These are phyloP conservation scores for Holothuria scabra DNA, from an alignment of 53 echinoderm and acorn worm genomes.

Conservation along the genomic window DNA sequence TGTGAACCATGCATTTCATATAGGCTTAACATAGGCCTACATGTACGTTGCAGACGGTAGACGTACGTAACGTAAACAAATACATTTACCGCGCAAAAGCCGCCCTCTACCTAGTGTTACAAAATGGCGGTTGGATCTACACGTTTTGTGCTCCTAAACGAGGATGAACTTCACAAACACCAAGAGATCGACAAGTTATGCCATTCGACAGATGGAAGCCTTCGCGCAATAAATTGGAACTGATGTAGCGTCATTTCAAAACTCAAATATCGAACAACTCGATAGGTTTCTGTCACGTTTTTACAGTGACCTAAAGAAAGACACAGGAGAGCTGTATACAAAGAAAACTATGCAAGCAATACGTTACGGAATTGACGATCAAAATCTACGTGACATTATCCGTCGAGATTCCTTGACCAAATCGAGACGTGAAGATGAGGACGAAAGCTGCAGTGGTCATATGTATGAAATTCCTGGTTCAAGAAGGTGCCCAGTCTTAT, in stretches of 20 bases:
- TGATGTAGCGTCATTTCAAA: too few species aligned
- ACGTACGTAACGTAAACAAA: too few species aligned
- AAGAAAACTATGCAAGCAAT: constrained; percentile 56
- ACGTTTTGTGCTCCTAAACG: too few species aligned
- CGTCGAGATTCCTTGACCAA: constrained; percentile 50
- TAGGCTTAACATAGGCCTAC: too few species aligned
- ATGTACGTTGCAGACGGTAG: too few species aligned
- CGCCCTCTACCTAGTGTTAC: too few species aligned
- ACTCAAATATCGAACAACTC: constrained; percentile 19
- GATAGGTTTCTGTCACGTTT: constrained; percentile 33
- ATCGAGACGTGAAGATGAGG: constrained; percentile 51
- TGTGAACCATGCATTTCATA: too few species aligned
- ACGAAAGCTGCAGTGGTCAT: constrained; percentile 56
- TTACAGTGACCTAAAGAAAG: constrained; percentile 22
- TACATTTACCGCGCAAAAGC: too few species aligned
- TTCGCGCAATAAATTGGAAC: background rate
- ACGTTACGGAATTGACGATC: constrained; percentile 44
- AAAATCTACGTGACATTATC: constrained; percentile 49
- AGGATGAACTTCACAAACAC: too few species aligned
- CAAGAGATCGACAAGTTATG: constrained; percentile 28
- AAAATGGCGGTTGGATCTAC: too few species aligned
- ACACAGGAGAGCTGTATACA: too few species aligned
- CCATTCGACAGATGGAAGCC: constrained; percentile 25
- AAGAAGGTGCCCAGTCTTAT: constrained; percentile 55
- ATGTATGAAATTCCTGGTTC: too few species aligned